Evolutionary conservation across 2,113 vertebrate genomes (phyloP).

Genomic region (Geothlypis trichas): DNA sequence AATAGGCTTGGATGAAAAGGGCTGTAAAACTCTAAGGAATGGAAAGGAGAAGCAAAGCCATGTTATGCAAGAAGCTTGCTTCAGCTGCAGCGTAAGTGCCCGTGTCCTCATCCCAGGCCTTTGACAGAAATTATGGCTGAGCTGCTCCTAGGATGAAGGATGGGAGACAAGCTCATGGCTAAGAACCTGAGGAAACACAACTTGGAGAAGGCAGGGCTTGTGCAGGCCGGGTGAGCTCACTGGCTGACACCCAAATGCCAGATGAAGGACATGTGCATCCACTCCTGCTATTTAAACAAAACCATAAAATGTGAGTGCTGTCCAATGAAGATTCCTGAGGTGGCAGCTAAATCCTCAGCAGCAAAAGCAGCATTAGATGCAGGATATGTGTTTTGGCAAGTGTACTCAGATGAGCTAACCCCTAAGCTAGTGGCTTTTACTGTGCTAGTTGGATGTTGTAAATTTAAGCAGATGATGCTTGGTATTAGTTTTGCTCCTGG

Average conservation of each 20-base stretch:
- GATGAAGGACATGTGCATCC: conserved; percentile 6
- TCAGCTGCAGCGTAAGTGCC: neutral
- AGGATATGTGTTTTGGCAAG: conserved; percentile 57
- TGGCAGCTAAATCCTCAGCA: conserved; percentile 57
- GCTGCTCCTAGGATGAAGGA: neutral
- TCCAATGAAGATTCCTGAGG: conserved; percentile 52
- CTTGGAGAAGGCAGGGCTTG: neutral
- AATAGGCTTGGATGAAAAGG: neutral
- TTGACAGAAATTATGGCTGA: neutral
- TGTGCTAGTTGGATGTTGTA: conserved; percentile 50
- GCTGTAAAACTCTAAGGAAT: conserved; percentile 8
- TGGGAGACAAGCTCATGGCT: neutral
- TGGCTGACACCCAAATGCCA: neutral
- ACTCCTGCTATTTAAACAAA: conserved; percentile 33
- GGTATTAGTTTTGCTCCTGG: conserved; percentile 52
- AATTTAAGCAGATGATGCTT: conserved; percentile 64
- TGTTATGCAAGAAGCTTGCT: neutral
- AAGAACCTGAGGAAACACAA: neutral
- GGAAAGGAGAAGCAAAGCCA: conserved; percentile 21
- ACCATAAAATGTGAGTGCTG: neutral
- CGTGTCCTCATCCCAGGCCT: neutral
- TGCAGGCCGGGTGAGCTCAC: neutral
- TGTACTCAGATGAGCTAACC: conserved; percentile 29
- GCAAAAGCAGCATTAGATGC: conserved; percentile 29
- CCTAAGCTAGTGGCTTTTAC: conserved; percentile 40